phyloP scores from a whole-genome alignment of 92 coral and sea anemone species.

The Epizoanthus scotinus region DNA sequence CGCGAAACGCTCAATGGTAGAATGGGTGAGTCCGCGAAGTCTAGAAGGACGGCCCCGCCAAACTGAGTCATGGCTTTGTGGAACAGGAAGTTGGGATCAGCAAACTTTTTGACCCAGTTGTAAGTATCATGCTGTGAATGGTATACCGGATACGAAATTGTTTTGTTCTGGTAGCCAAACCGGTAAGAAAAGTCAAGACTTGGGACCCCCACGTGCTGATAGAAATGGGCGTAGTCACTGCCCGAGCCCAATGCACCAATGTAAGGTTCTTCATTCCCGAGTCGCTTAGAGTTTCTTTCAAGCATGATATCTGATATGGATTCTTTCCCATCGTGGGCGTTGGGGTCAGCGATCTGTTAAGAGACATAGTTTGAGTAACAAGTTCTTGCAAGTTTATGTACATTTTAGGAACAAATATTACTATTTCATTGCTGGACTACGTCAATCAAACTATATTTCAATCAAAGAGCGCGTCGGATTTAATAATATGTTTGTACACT shows the following conservation, averaged over 20 bases:
- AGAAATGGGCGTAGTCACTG: background rate
- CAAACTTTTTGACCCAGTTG: slow-evolving; percentile 15
- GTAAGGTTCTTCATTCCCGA: background rate
- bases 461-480: no score
- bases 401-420: no score
- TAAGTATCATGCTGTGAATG: slow-evolving; percentile 4
- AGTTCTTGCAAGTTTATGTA: no score
- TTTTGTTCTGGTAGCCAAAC: background rate
- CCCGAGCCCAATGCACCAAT: background rate
- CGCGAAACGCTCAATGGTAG: slow-evolving; percentile 6
- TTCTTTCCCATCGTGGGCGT: background rate
- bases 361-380: no score
- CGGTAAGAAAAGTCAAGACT: background rate
- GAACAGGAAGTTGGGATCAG: background rate
- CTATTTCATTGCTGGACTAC: no score
- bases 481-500: no score
- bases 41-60: slow-evolving; percentile 1
- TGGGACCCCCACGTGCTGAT: background rate
- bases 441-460: no score
- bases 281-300: background rate
- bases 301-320: background rate
- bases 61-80: slow-evolving; percentile 26
- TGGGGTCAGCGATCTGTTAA: no score
- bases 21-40: background rate
- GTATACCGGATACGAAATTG: background rate